These are phyloP conservation scores for Liopterus haemorrhoidalis DNA, from an alignment of 2,888 invertebrate species.

Conservation along the genomic window DNA sequence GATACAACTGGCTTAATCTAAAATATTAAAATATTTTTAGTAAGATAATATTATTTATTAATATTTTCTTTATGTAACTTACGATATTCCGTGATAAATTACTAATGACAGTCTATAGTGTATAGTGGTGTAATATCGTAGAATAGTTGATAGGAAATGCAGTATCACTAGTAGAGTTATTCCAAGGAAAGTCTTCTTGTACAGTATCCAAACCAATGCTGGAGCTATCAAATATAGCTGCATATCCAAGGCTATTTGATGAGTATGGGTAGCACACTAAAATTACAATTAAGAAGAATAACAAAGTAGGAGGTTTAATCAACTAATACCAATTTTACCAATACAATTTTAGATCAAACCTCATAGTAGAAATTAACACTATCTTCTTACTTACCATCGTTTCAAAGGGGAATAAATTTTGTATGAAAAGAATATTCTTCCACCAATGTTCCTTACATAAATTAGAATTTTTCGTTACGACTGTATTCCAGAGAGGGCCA, in stretches of 20 bases:
- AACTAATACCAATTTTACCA: no score
- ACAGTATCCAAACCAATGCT: constrained; percentile 58
- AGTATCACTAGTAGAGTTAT: constrained; percentile 52
- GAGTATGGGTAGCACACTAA: constrained; percentile 71
- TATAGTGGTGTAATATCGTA: constrained; percentile 56
- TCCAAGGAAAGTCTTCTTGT: constrained; percentile 51
- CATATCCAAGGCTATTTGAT: constrained; percentile 68
- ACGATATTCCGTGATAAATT: constrained; percentile 67
- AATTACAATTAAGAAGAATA: constrained; percentile 27
- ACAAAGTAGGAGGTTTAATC: no score
- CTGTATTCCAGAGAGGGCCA: constrained; percentile 62
- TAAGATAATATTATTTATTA: constrained; percentile 21
- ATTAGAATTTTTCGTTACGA: constrained; percentile 57
- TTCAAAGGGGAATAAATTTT: constrained; percentile 63
- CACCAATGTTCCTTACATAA: constrained; percentile 62
- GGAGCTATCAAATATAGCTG: constrained; percentile 64
- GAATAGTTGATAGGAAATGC: constrained; percentile 55
- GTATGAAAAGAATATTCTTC: constrained; percentile 62
- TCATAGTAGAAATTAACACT: no score
- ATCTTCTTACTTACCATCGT: constrained; percentile 54
- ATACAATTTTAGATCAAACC: no score
- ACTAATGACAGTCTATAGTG: constrained; percentile 59
- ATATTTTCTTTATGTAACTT: constrained; percentile 32
- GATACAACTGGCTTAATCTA: constrained; percentile 62
- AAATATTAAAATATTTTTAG: constrained; percentile 33